Base-by-base conservation (phyloP, 2,113 vertebrate species). In the Oxygymnocypris stewartii region DNA sequence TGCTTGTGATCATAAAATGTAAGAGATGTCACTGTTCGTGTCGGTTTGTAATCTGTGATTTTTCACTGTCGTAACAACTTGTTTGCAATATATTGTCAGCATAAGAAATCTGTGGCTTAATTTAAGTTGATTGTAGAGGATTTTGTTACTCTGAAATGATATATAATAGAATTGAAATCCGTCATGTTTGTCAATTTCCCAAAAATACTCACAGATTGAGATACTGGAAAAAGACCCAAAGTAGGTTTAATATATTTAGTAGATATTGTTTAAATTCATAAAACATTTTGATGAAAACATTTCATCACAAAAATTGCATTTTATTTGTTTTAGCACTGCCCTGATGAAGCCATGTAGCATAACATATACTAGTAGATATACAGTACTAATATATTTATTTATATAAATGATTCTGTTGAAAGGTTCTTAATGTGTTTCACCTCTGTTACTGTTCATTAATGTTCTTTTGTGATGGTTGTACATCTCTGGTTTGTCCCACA, bases 21-120 rank as follows among this genome's bases (percentile, higher is more conserved):
- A 54, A 31, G 44, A 67, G 18, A 69, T 61, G n/a, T 82, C 65
- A 82, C 81, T 71, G 80, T 71, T 82, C 51, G 80, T 82, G 44
- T 82, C 9, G 42, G 61, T 67, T 67, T 82, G 63, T 71, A 44
- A 65, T 81, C 2, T 28, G 63, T 71, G 63, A 54, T 71, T 82
- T 82, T 59, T 47, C 81, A 51, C 44, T 71, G 28, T 82, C 40
- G 79, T 82, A 82, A 82, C 59, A 71, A 69, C 81, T 69, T 82
- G 63, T 82, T 82, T 71, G 44, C 63, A 82, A 82, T 54, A 82
- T 82, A 82, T 71, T 37, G 81, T 71, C 44, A 54, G 28, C 44
- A 82, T 20, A 82, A 42, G 57, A 69, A 69, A 44, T 25, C 2
- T 65, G 37, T 81, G 54, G 59, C 79, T 82, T 69, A 7, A 49